These are phyloP conservation scores for Hirudinaria manillensis DNA, from an alignment of 2,888 invertebrate genomes.

Conservation along the genomic window DNA sequence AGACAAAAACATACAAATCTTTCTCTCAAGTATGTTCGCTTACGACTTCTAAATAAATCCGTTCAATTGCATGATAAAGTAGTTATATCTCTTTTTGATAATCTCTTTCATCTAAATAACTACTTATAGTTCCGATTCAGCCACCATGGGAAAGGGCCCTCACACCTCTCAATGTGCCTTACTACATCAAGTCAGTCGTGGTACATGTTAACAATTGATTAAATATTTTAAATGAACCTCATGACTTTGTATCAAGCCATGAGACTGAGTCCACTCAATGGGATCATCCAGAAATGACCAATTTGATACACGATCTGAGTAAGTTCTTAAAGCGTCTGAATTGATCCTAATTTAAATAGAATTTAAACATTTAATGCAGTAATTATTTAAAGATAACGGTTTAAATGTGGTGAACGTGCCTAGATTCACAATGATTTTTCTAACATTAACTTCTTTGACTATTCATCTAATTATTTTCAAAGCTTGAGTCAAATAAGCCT, in stretches of 20 bases:
- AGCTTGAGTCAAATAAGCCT: no score
- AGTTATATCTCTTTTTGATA: neutral
- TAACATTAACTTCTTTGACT: no score
- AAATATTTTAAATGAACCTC: neutral
- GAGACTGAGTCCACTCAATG: slow-evolving; percentile 97
- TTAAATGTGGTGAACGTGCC: neutral
- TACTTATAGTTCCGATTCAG: slow-evolving; percentile 33
- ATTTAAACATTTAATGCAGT: neutral
- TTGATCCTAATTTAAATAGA: neutral
- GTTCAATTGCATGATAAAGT: neutral
- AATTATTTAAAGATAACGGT: neutral
- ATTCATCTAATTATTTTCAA: no score
- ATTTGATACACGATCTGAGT: slow-evolving; percentile 62
- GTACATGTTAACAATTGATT: neutral
- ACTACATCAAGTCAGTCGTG: slow-evolving; percentile 48
- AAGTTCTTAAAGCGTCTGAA: slow-evolving; percentile 37
- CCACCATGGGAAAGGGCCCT: slow-evolving; percentile 49
- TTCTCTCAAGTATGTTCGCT: slow-evolving; percentile 6
- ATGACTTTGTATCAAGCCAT: slow-evolving; percentile 65
- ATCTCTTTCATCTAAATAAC: neutral
- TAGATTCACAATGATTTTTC: no score
- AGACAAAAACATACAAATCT: slow-evolving; percentile 22
- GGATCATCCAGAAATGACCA: slow-evolving; percentile 99
- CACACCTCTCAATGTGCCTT: slow-evolving; percentile 46
- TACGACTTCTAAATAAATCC: neutral